phyloP scores from a whole-genome alignment of 2,797 vertebrate genomes.

The Tauraco hartlaubi region DNA sequence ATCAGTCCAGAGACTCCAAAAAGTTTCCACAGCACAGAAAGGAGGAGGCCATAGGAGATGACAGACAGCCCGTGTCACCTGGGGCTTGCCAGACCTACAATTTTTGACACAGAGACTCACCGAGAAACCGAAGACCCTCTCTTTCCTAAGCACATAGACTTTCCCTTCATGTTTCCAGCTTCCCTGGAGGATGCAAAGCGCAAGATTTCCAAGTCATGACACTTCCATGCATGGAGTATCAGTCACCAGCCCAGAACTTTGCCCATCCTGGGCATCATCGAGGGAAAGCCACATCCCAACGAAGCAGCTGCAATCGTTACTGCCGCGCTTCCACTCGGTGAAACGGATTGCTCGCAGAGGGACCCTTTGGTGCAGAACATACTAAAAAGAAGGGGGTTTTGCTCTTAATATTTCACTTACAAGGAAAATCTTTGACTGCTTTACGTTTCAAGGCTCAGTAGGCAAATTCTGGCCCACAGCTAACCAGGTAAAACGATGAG shows the following conservation, averaged over 20 bases:
- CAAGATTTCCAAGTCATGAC: not conserved
- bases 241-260: not conserved
- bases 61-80: not conserved
- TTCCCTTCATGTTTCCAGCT: not conserved
- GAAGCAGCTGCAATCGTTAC: not conserved
- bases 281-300: not conserved
- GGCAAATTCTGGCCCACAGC: not conserved
- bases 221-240: no score
- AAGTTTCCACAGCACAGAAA: not conserved
- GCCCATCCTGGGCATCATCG: not conserved
- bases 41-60: not conserved
- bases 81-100: not conserved
- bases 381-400: accelerated
- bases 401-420: not conserved
- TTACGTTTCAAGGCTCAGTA: not conserved
- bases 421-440: not conserved
- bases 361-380: not conserved
- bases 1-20: not conserved
- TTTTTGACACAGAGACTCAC: not conserved
- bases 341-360: not conserved
- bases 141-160: not conserved
- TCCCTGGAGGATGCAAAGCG: not conserved
- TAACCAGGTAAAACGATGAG: not conserved
- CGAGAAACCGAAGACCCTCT: not conserved
- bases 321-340: not conserved